Evolutionary conservation across 2,113 vertebrate species (phyloP).

Genomic region (Gallinago jamesoni): DNA sequence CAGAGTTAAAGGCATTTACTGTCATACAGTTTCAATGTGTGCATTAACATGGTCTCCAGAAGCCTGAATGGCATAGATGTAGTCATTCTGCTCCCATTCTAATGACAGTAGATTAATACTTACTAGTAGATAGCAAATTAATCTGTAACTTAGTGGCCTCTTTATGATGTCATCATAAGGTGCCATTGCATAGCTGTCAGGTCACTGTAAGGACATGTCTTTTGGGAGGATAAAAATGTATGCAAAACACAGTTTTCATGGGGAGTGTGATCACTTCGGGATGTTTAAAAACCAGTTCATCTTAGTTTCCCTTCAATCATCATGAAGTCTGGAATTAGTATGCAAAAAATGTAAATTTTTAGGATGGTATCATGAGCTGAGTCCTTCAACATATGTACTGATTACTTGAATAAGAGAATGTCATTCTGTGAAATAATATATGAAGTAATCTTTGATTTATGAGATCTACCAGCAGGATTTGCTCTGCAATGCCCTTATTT

Average conservation of each 20-base stretch:
- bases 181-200: not conserved
- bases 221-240: not conserved
- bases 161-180: not conserved
- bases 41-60: not conserved
- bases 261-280: not conserved
- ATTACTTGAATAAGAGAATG: conserved; percentile 39
- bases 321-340: not conserved
- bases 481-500: conserved; percentile 27
- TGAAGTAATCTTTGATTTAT: conserved; percentile 49
- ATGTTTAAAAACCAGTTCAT: not conserved
- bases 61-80: not conserved
- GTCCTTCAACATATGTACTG: not conserved
- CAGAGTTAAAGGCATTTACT: not conserved
- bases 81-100: not conserved
- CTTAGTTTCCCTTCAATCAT: not conserved
- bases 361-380: not conserved
- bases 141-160: not conserved
- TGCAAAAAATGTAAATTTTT: conserved; percentile 20
- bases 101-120: not conserved
- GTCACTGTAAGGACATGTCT: not conserved
- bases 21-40: not conserved
- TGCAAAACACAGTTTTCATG: not conserved
- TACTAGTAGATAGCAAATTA: not conserved
- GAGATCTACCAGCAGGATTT: conserved; percentile 41
- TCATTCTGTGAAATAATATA: conserved; percentile 58